Conservation (phyloP, 1,140 invertebrate genomes). For the Solenopsis invicta region DNA sequence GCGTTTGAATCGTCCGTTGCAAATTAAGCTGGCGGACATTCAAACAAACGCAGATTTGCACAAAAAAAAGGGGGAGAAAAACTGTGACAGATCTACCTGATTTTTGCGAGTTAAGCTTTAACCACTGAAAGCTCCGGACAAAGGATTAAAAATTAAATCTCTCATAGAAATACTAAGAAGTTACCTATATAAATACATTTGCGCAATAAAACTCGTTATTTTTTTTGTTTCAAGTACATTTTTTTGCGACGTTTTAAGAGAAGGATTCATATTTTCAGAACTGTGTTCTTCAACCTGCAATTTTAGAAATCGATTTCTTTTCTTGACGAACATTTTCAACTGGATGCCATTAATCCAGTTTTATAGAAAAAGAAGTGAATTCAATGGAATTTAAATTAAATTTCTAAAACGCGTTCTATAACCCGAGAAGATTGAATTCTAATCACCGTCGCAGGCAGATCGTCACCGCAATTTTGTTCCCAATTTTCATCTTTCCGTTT, state of each 20-base stretch:
- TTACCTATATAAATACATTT: neutral
- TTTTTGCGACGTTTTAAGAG: neutral
- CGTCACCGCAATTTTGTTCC: neutral
- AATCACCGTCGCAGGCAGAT: neutral
- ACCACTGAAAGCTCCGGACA: neutral
- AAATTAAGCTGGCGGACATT: constrained; percentile 53
- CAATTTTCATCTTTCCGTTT: constrained; percentile 21
- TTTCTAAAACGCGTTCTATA: neutral
- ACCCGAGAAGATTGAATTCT: neutral
- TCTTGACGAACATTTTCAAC: neutral
- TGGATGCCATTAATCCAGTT: neutral
- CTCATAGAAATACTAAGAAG: neutral
- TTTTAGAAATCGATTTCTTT: constrained; percentile 9
- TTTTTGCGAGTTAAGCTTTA: constrained; percentile 45
- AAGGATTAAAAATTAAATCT: constrained; percentile 26
- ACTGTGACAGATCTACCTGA: constrained; percentile 30
- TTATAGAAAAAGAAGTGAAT: neutral
- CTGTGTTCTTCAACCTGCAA: neutral
- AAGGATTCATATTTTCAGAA: neutral
- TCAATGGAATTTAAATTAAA: neutral
- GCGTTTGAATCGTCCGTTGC: constrained; percentile 46
- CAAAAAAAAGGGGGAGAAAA: constrained; percentile 1
- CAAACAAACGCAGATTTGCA: constrained; percentile 46
- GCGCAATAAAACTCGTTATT: neutral
- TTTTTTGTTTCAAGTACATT: neutral